phyloP scores from a whole-genome alignment of 92 coral and sea anemone species.

The Zoanthus sansibaricus region DNA sequence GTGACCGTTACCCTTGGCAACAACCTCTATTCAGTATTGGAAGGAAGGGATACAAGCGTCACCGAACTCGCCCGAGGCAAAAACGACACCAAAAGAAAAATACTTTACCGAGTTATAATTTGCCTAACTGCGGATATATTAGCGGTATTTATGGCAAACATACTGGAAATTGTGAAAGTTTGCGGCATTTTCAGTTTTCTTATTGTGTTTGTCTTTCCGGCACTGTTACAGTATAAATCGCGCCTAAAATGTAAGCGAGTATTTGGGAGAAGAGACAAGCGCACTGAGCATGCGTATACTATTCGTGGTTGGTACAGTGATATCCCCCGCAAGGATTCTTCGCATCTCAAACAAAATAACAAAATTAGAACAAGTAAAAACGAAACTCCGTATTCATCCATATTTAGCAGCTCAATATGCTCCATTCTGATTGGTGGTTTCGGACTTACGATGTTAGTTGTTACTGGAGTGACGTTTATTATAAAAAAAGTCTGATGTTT shows the following conservation, averaged over 20 bases:
- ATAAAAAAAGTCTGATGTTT: not conserved
- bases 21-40: conserved; percentile 42
- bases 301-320: conserved; percentile 42
- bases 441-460: conserved; percentile 21
- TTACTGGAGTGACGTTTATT: conserved; percentile 23
- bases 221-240: conserved; percentile 40
- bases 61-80: conserved; percentile 32
- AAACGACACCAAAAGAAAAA: conserved; percentile 36
- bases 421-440: conserved; percentile 15
- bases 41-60: conserved; percentile 35
- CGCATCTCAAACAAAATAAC: not conserved
- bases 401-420: conserved; percentile 33
- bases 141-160: conserved; percentile 35
- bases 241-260: conserved; percentile 32
- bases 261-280: conserved; percentile 32
- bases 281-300: conserved; percentile 42
- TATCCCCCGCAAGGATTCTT: not conserved
- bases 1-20: conserved; percentile 51
- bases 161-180: conserved; percentile 27
- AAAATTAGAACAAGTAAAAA: not conserved
- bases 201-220: conserved; percentile 40
- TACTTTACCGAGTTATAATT: conserved; percentile 16
- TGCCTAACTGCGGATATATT: conserved; percentile 11
- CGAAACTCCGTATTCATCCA: conserved; percentile 31
- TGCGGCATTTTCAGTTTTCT: conserved; percentile 43